These are phyloP conservation scores for Diplolepis rosae DNA, from an alignment of 2,888 invertebrate genomes.

Conservation along the genomic window DNA sequence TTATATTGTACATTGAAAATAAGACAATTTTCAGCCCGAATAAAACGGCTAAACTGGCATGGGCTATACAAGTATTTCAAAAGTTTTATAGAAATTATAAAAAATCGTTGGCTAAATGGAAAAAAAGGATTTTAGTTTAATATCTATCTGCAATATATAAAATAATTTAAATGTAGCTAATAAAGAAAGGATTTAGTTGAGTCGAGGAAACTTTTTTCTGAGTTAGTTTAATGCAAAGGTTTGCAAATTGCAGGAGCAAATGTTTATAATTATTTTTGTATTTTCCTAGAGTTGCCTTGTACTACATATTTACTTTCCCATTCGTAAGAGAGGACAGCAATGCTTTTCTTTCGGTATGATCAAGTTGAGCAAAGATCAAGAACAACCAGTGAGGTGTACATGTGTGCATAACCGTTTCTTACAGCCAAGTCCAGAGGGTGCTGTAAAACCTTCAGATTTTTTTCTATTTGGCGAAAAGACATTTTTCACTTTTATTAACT, in stretches of 20 bases:
- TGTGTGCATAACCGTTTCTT: conserved; percentile 12
- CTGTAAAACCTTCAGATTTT: background rate
- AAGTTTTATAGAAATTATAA: too few species aligned
- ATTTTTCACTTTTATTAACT: background rate
- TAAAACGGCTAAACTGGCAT: too few species aligned
- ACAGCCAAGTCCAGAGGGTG: background rate
- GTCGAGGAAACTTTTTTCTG: too few species aligned
- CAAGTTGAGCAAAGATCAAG: conserved; percentile 61
- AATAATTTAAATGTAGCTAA: too few species aligned
- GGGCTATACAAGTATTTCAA: too few species aligned
- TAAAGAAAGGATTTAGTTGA: too few species aligned
- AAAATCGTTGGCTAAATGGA: too few species aligned
- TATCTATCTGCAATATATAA: too few species aligned
- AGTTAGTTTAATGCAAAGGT: background rate
- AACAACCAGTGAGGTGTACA: conserved; percentile 48
- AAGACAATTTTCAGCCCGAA: too few species aligned
- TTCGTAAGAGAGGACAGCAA: conserved; percentile 41
- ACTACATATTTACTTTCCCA: conserved; percentile 53
- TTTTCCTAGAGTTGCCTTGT: conserved; percentile 54
- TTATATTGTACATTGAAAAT: too few species aligned
- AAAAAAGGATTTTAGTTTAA: too few species aligned
- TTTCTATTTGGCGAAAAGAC: background rate
- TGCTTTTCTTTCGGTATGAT: conserved; percentile 45
- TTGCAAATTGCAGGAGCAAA: background rate
- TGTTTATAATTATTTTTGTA: conserved; percentile 39